Evolutionary conservation across 2,113 vertebrate species (phyloP), one percentile per base, ranked within the genome.

Genomic region (Grallaria varia): DNA sequence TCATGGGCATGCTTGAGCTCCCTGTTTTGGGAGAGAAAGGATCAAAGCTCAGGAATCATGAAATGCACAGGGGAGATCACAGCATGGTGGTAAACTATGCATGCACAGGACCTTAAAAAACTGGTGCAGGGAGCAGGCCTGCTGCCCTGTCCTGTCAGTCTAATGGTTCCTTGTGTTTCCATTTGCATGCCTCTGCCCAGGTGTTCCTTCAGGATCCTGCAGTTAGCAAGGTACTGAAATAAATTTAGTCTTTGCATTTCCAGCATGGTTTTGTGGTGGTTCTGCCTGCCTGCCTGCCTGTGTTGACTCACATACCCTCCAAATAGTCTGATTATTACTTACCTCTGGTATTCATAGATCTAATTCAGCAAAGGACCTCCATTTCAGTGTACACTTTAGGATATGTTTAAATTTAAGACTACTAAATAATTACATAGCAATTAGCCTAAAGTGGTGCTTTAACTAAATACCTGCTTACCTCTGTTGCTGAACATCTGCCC

Each of bases 151-250:
- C 55, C 13, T n/a, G 14, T 40, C 17, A 47, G n/a, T 6, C 40
- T 19, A 22, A 47, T 14, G 21, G 16, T 47, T 11, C 14, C 9
- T 4, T 4, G 17, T 56, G 40, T 69, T 76, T 25, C 14, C 0
- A 0, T 28, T 30, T 2, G 1, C 27, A 23, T 39, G 28, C 21
- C 20, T 68, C 45, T 0, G 0, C 24, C 24, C 0, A 0, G 25
- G 6, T 47, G n/a, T 35, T 1, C 0, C 25, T 69, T 62, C 0
- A 0, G 40, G 30, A 62, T 55, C 9, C 17, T 55, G 6, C 25
- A 42, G n/a, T 27, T 62, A 62, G 4, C 31, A 22, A 42, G 12
- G 14, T 23, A 55, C 13, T 55, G 3, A 49, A 62, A 55, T 28
- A 69, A 55, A 76, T 49, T 40, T 69, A 19, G n/a, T 62, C 33